phyloP scores from a whole-genome alignment of 1,140 invertebrate genomes.

The Doryteuthis pealeii region DNA sequence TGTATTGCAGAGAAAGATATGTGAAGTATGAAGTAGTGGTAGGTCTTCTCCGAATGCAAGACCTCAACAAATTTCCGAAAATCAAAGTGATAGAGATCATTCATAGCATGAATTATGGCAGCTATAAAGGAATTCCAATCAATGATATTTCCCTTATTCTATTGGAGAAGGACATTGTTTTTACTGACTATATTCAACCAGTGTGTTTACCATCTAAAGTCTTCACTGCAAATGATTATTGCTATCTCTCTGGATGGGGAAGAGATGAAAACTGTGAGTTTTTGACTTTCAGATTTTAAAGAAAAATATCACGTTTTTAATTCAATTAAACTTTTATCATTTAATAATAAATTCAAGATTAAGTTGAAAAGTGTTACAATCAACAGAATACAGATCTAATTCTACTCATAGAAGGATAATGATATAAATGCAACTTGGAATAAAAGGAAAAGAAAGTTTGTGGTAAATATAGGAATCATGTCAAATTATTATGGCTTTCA shows the following conservation, averaged over 20 bases:
- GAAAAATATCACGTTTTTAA: too few species aligned
- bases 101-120: background rate
- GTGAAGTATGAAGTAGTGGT: background rate
- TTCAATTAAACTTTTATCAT: too few species aligned
- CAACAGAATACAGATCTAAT: too few species aligned
- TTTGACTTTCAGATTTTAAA: too few species aligned
- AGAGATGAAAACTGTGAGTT: background rate
- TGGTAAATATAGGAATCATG: too few species aligned
- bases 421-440: too few species aligned
- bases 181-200: background rate
- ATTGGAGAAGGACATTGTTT: background rate
- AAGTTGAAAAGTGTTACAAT: too few species aligned
- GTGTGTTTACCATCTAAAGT: background rate
- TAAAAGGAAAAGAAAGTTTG: too few species aligned
- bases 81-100: background rate
- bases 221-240: background rate
- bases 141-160: background rate
- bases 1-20: background rate
- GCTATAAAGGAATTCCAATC: background rate
- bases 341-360: too few species aligned
- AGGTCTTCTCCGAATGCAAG: background rate
- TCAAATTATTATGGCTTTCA: too few species aligned
- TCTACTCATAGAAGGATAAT: too few species aligned
- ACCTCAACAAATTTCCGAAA: background rate
- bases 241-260: background rate